phyloP scores from a whole-genome alignment of 2,113 vertebrate genomes.

The Cranoglanis bouderius region DNA sequence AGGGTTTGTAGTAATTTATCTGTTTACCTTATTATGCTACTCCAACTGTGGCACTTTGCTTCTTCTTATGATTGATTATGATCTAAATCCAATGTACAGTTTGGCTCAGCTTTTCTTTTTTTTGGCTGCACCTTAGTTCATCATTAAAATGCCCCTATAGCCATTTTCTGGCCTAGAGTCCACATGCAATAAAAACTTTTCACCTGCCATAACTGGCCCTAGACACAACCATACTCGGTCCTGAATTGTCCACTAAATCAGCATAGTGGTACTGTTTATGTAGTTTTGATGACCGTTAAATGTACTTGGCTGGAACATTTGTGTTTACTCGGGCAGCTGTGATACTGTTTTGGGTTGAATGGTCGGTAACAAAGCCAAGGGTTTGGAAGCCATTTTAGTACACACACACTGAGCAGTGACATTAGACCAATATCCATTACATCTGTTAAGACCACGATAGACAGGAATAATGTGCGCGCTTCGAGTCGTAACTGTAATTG shows the following conservation, averaged over 20 bases:
- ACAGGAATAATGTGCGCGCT: neutral
- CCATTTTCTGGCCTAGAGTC: neutral
- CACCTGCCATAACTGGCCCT: neutral
- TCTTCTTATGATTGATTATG: conserved; percentile 10
- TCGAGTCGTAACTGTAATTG: neutral
- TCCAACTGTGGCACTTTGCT: neutral
- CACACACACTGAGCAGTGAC: neutral
- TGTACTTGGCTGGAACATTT: neutral
- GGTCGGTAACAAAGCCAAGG: neutral
- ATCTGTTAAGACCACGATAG: neutral
- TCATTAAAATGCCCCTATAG: neutral
- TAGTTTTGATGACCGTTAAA: neutral
- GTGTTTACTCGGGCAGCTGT: neutral
- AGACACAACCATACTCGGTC: neutral
- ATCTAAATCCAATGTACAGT: neutral
- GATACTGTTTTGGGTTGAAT: neutral
- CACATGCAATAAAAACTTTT: neutral
- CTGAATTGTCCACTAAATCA: neutral
- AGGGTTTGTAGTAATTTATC: neutral
- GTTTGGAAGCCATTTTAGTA: neutral
- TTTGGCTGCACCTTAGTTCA: neutral
- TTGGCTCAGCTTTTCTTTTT: neutral
- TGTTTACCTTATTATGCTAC: neutral
- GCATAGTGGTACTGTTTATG: neutral
- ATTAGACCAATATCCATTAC: conserved; percentile 14